Evolutionary conservation across 2,797 vertebrate species (phyloP), one percentile per base, ranked within the genome.

Genomic region (Silurus lanzhouensis): DNA sequence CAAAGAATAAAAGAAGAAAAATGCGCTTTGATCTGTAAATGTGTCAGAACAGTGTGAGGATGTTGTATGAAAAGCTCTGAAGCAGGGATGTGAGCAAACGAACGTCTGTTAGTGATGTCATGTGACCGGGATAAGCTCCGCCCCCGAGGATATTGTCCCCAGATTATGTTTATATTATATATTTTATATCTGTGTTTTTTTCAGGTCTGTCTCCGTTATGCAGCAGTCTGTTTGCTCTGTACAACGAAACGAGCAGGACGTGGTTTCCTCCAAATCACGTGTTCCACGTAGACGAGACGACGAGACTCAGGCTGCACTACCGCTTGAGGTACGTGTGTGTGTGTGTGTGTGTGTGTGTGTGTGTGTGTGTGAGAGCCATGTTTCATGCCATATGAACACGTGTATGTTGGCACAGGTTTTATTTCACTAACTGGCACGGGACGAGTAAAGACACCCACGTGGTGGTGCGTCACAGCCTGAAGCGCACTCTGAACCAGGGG

Each of bases 361-460:
- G 31, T 67, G 9, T 48, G 2, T 9, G 1, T 8, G n/a, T 52
- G 63, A 31, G 31, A 31, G n/a, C 27, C 17, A n/a, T 44, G 44
- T 13, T 10, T 46, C 6, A 7, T 17, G 19, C 46, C 10, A 0
- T 3, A 71, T n/a, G 9, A 58, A 38, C 15, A 1, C 1, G 4
- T 48, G 14, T 9, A 2, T 63, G 20, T 5, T 57, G 48, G 4
- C 14, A 0, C 88, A 97, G 96, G 74, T 97, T 93, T 83, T 95
- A 96, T 89, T 97, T 97, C 82, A 94, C 91, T 74, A 97, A 97
- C 90, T 97, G 96, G 96, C 96, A 97, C 0, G 96, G 96, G 6
- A 96, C 94, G n/a, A 95, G 92, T 12, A 95, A 96, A 88, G 94
- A 86, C 0, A 94, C 95, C 57, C 91, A 92, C 38, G 91, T 91